A percentile compares a stretch with the other conserved stretches of the same genome.
These are phyloP conservation scores for Drosophila littoralis DNA, from an alignment of 1,140 invertebrate genomes.

Conservation along the genomic window DNA sequence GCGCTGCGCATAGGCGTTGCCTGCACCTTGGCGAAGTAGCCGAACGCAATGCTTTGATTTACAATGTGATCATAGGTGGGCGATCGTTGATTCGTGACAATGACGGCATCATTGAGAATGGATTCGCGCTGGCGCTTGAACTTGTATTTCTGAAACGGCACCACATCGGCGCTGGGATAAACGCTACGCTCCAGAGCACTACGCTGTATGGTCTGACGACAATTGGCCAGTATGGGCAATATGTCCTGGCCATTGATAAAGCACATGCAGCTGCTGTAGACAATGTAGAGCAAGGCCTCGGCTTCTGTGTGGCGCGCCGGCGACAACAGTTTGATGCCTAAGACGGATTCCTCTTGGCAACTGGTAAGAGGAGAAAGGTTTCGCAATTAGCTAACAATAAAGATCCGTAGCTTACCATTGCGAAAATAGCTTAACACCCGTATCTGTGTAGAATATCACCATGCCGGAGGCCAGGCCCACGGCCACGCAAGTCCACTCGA, in stretches of 20 bases:
- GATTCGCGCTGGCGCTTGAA: conserved; percentile 90
- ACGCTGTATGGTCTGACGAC: conserved; percentile 71
- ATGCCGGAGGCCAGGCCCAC: conserved; percentile 94
- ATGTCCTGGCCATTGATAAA: conserved; percentile 93
- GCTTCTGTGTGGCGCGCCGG: conserved; percentile 88
- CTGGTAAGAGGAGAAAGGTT: conserved; percentile 18
- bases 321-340: conserved; percentile 93
- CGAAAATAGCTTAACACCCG: conserved; percentile 91
- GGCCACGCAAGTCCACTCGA: conserved; percentile 97
- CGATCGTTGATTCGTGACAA: conserved; percentile 90
- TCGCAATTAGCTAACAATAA: background rate
- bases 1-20: conserved; percentile 91
- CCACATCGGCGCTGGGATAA: conserved; percentile 64
- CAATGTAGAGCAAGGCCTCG: conserved; percentile 89
- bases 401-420: conserved; percentile 86
- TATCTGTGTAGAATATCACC: conserved; percentile 95
- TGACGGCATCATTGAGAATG: conserved; percentile 90
- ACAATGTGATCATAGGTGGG: conserved; percentile 94
- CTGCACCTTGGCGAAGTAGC: conserved; percentile 86
- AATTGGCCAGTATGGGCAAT: conserved; percentile 85
- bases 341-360: conserved; percentile 92
- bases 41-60: conserved; percentile 84
- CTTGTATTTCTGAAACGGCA: conserved; percentile 92
- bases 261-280: conserved; percentile 91
- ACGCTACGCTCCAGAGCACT: conserved; percentile 44